A percentile compares a stretch with the other conserved stretches of the same genome.
These are phyloP conservation scores for Drosophila sp. DNA, from an alignment of 1,140 invertebrate genomes.

Conservation along the genomic window DNA sequence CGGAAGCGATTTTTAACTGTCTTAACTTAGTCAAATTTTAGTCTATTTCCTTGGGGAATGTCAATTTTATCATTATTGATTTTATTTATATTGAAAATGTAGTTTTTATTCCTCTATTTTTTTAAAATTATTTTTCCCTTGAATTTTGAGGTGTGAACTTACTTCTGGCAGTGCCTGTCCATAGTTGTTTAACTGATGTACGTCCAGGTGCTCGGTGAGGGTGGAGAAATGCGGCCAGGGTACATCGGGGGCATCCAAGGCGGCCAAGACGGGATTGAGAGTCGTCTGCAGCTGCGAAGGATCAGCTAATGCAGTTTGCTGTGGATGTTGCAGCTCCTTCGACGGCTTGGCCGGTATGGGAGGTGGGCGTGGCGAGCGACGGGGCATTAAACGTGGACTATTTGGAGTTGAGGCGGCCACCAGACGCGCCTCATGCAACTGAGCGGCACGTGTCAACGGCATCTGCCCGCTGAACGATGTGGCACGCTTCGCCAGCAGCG, in stretches of 20 bases:
- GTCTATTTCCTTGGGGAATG: too few relatives aligned
- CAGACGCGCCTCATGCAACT: conserved; percentile 33
- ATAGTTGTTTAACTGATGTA: conserved; percentile 83
- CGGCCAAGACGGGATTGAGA: conserved; percentile 62
- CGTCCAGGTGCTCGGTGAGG: conserved; percentile 78
- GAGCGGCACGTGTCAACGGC: conserved; percentile 57
- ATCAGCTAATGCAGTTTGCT: neutral
- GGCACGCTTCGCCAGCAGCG: conserved; percentile 76
- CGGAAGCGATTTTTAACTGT: too few relatives aligned
- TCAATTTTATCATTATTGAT: too few relatives aligned
- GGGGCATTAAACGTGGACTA: conserved; percentile 89
- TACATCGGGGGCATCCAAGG: conserved; percentile 71
- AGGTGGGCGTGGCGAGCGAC: conserved; percentile 86
- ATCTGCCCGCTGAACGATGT: conserved; percentile 81
- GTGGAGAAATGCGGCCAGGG: conserved; percentile 82
- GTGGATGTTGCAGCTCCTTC: conserved; percentile 34
- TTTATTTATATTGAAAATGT: too few relatives aligned
- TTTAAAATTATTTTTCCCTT: too few relatives aligned
- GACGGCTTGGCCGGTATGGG: conserved; percentile 85
- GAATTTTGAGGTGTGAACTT: neutral
- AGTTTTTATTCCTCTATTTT: too few relatives aligned
- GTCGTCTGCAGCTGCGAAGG: neutral
- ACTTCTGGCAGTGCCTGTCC: conserved; percentile 78
- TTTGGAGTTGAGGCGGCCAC: conserved; percentile 87
- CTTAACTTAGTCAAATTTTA: too few relatives aligned